phyloP scores from a whole-genome alignment of 1,140 invertebrate species.

The Mamestra configurata region DNA sequence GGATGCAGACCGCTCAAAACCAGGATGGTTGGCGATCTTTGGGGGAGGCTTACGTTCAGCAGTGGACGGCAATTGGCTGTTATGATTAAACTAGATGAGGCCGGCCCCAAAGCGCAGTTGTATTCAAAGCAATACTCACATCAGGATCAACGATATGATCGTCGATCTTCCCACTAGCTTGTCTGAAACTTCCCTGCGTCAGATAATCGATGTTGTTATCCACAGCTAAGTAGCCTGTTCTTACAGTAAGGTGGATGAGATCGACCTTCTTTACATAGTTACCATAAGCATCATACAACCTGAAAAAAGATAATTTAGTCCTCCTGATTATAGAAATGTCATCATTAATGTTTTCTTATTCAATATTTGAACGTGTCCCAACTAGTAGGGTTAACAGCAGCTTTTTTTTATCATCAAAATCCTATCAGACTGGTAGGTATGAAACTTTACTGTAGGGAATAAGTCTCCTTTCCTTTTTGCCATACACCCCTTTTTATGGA shows the following conservation, averaged over 20 bases:
- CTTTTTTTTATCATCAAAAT: no score
- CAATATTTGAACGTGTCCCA: not conserved
- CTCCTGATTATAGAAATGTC: not conserved
- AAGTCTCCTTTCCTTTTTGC: no score
- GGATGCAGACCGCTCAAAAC: no score
- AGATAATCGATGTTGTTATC: slow-evolving; percentile 18
- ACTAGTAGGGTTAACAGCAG: no score
- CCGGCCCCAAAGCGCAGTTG: no score
- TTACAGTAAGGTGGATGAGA: not conserved
- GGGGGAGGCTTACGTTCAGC: no score
- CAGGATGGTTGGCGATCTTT: no score
- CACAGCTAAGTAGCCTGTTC: slow-evolving; percentile 5
- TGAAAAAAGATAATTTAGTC: not conserved
- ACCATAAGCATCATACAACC: slow-evolving; percentile 10
- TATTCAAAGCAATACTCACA: not conserved
- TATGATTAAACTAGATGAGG: no score
- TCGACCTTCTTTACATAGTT: not conserved
- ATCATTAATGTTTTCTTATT: not conserved
- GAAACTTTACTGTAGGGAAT: no score
- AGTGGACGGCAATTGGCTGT: no score
- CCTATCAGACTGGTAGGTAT: no score
- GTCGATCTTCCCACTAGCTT: not conserved
- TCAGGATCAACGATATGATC: slow-evolving; percentile 20
- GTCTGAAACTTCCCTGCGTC: slow-evolving; percentile 10
- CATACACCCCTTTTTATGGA: no score